Base-by-base conservation (phyloP, 2,113 vertebrate genomes). In the Mixornis gularis region DNA sequence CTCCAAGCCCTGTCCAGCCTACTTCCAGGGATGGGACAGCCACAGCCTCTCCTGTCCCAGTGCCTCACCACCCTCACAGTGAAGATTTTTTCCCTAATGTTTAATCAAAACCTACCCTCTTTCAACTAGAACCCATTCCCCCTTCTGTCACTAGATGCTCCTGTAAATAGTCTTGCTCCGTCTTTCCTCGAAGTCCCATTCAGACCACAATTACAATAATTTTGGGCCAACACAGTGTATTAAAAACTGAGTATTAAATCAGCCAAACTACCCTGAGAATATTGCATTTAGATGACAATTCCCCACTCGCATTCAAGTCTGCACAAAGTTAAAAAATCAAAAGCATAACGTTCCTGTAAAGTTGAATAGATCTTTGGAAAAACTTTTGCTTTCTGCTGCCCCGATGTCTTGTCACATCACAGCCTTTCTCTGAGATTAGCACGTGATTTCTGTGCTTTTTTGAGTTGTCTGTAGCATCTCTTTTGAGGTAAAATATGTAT, bases 161-260 rank as follows among this genome's bases (percentile, higher is more conserved):
- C 13, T 51, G 8, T 19, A 20, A 29, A 20, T 11, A n/a, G 19
- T 9, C 13, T 38, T 60, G 17, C 12, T 12, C 14, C 7, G 5
- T 81, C 25, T 68, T 41, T 40, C n/a, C 38, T 34, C 0, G 0
- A 21, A 53, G 25, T 22, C 14, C 19, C 2, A 0, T 40, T 74
- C 52, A 26, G 32, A 5, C 4, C 19, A 17, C 19, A 46, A 40
- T 52, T 46, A 6, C 4, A 22, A 16, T 12, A 30, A 24, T 26
- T 58, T 26, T 11, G 48, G 38, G 19, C 17, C 22, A 11, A 8
- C 11, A 0, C 0, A 4, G 6, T 2, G 12, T 71, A 1, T 36
- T 36, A 8, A 26, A 48, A 80, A 4, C 10, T 13, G 19, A 26
- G 2, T 36, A 4, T 51, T 24, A 32, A 80, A 63, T 49, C 21